Percentiles rank a stretch among this genome's conserved stretches.
Conservation (phyloP, 2,888 invertebrate genomes). For the Steinernema carpocapsae region DNA sequence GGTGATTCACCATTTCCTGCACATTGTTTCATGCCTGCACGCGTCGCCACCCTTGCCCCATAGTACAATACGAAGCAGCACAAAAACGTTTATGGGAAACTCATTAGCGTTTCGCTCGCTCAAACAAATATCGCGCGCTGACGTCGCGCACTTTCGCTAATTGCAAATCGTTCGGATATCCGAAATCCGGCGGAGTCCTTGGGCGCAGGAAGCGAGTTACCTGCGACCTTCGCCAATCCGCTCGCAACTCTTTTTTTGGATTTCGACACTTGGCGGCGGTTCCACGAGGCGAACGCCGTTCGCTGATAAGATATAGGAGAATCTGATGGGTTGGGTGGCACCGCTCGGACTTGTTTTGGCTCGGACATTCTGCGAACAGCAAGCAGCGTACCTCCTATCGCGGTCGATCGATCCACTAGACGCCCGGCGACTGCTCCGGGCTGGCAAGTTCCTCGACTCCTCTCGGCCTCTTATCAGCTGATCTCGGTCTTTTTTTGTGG, state of each 20-base stretch:
- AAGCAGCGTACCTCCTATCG: neutral
- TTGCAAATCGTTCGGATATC: slow-evolving; percentile 25
- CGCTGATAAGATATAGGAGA: slow-evolving; percentile 34
- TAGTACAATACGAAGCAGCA: slow-evolving; percentile 14
- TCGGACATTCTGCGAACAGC: slow-evolving; percentile 6
- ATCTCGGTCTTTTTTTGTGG: neutral
- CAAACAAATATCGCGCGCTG: slow-evolving; percentile 24
- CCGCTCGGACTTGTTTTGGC: slow-evolving; percentile 19
- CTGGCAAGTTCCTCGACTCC: neutral
- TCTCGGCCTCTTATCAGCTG: neutral
- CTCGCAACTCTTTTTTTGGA: slow-evolving; percentile 24
- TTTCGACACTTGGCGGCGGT: slow-evolving; percentile 9
- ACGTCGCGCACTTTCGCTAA: slow-evolving; percentile 29
- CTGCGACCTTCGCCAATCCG: neutral
- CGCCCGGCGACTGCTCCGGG: neutral
- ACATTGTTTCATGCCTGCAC: slow-evolving; percentile 33
- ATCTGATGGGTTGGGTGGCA: neutral
- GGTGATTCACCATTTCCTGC: slow-evolving; percentile 28
- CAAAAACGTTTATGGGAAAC: slow-evolving; percentile 33
- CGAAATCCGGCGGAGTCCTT: slow-evolving; percentile 29
- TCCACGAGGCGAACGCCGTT: slow-evolving; percentile 21
- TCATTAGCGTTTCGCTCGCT: slow-evolving; percentile 26
- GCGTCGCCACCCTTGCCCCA: neutral
- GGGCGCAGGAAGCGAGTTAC: slow-evolving; percentile 1
- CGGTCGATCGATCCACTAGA: neutral